Evolutionary conservation across 2,113 vertebrate genomes (phyloP), one percentile per base, ranked within the genome.

Genomic region (Sander vitreus): DNA sequence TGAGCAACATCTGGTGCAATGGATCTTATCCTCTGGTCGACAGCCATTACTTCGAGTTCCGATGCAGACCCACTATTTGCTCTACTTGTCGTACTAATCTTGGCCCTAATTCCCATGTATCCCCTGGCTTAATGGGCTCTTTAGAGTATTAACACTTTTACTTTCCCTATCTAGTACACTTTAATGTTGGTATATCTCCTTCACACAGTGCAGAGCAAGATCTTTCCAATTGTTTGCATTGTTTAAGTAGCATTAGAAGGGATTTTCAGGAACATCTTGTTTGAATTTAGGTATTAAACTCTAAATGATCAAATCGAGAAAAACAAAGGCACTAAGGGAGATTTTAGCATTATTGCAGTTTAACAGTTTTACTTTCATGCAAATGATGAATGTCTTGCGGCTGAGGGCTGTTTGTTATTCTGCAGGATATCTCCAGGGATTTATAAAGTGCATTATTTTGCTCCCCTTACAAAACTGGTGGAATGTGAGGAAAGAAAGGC

Each of bases 1-100:
- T 92, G 83, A 85, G 86, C 71, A 93, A 94, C 94, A 95, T 95
- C 94, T 95, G 94, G 84, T 89, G 85, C 76, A 18, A 82, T 81
- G 76, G 88, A 91, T 92, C 91, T 90, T 81, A 91, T 91, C 90
- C 83, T 80, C 66, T 57, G 71, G 68, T 86, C 53, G 66, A 58
- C 33, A 19, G 68, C 53, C 83, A 66, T 82, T 58, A 78, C 81
- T 89, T 80, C 71, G 72, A 85, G 77, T 88, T 87, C 72, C 18
- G 43, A 78, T 30, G 66, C 86, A 85, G 75, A 76, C 47, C 68
- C 78, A 87, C 83, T 75, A 73, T 78, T 74, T 76, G 81, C 84
- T 76, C 78, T 59, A 84, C 85, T 85, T 78, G 85, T 16, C 27
- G 23, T 39, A 71, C 80, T 95, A 94, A 95, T 94, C 92, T 92